Evolutionary conservation across 1,140 invertebrate genomes (phyloP).

Genomic region (Holcopasites calliopsidis): DNA sequence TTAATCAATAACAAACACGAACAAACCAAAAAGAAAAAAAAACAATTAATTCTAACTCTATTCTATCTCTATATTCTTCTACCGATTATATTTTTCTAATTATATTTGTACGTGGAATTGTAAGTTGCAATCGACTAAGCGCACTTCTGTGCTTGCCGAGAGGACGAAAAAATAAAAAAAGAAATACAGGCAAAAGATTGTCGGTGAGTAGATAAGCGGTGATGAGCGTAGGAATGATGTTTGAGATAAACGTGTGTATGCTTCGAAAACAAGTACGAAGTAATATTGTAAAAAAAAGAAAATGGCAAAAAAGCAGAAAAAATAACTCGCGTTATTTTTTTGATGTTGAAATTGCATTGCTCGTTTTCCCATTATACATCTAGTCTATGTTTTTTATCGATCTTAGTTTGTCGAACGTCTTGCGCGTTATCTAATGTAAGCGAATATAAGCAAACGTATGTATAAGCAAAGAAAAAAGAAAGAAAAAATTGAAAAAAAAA

Average conservation of each 20-base stretch:
- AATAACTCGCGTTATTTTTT: slow-evolving; percentile 48
- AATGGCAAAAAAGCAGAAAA: neutral
- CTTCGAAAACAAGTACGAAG: neutral
- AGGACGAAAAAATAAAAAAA: neutral
- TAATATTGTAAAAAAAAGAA: neutral
- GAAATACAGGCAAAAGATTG: neutral
- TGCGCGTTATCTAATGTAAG: neutral
- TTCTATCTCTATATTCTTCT: slow-evolving; percentile 80
- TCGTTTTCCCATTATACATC: slow-evolving; percentile 47
- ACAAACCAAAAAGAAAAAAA: slow-evolving; percentile 39
- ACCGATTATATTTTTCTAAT: slow-evolving; percentile 81
- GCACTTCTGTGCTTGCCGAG: slow-evolving; percentile 68
- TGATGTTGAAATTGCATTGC: slow-evolving; percentile 63
- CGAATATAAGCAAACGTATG: neutral
- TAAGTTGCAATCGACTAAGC: slow-evolving; percentile 76
- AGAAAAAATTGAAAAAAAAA: neutral
- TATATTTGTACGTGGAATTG: slow-evolving; percentile 80
- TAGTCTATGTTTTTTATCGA: slow-evolving; percentile 45
- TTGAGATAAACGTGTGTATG: neutral
- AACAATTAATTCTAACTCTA: slow-evolving; percentile 75
- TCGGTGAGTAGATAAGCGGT: neutral
- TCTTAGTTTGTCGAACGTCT: slow-evolving; percentile 20
- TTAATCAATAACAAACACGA: slow-evolving; percentile 45
- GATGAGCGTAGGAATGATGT: slow-evolving; percentile 28
- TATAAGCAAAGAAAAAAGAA: neutral